Evolutionary conservation across 2,113 vertebrate species (phyloP).

Genomic region (Pithys albifrons): DNA sequence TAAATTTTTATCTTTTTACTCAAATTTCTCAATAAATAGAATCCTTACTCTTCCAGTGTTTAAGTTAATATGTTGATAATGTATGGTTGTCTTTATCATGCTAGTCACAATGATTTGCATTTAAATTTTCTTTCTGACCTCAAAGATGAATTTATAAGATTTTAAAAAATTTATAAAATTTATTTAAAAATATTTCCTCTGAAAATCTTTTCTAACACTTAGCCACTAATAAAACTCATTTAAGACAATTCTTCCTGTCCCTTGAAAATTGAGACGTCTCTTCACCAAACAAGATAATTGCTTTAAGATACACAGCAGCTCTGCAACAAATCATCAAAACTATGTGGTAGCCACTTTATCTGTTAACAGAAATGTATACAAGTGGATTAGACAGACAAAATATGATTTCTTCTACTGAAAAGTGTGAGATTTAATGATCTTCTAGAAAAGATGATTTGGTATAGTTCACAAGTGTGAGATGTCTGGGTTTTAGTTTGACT

Average conservation of each 20-base stretch:
- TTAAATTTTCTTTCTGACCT: neutral
- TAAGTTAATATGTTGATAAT: neutral
- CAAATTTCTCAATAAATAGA: neutral
- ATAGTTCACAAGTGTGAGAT: neutral
- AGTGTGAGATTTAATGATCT: neutral
- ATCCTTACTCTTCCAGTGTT: neutral
- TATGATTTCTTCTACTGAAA: neutral
- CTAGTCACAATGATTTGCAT: neutral
- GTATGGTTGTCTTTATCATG: neutral
- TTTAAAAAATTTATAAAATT: neutral
- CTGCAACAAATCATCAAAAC: neutral
- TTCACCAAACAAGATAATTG: neutral
- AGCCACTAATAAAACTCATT: neutral
- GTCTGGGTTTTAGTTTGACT: rapidly evolving
- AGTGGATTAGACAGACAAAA: neutral
- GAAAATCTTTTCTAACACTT: neutral
- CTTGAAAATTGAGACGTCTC: neutral
- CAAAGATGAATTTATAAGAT: neutral
- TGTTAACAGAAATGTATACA: neutral
- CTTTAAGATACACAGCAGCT: neutral
- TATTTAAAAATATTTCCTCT: neutral
- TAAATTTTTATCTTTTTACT: neutral
- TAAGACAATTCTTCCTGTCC: neutral
- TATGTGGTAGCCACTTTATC: neutral
- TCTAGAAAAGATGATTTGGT: neutral